A percentile compares a stretch with the other conserved stretches of the same genome.
Evolutionary conservation across 2,113 vertebrate species (phyloP).

Genomic region (Theristicus caerulescens): DNA sequence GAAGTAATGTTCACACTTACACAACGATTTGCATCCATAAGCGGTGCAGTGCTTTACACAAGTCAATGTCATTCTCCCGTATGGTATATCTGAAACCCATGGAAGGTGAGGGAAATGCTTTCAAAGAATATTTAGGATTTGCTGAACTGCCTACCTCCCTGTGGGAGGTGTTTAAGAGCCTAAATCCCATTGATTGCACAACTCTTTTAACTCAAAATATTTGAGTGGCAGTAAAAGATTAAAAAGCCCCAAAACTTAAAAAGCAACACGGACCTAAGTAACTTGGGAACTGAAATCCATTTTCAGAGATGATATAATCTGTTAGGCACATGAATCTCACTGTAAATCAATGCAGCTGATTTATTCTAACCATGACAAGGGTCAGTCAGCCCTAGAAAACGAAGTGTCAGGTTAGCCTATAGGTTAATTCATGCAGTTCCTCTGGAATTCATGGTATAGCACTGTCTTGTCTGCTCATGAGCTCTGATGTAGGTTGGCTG

Average conservation of each 20-base stretch:
- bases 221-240: background rate
- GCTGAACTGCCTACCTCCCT: background rate
- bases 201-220: background rate
- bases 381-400: background rate
- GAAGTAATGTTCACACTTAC: conserved; percentile 40
- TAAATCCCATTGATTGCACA: background rate
- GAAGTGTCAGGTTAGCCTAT: background rate
- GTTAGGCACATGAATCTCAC: background rate
- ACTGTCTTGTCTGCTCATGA: background rate
- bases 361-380: background rate
- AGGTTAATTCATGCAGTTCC: background rate
- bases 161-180: background rate
- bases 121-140: background rate
- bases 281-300: background rate
- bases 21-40: conserved; percentile 11
- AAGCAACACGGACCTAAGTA: background rate
- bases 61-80: background rate
- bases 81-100: background rate
- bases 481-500: background rate
- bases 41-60: background rate
- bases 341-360: background rate
- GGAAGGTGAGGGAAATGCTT: background rate
- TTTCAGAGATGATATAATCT: background rate
- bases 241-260: background rate
- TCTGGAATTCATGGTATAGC: background rate